Conservation (phyloP, 2,797 vertebrate genomes). For the Arrhamphus sclerolepis region DNA sequence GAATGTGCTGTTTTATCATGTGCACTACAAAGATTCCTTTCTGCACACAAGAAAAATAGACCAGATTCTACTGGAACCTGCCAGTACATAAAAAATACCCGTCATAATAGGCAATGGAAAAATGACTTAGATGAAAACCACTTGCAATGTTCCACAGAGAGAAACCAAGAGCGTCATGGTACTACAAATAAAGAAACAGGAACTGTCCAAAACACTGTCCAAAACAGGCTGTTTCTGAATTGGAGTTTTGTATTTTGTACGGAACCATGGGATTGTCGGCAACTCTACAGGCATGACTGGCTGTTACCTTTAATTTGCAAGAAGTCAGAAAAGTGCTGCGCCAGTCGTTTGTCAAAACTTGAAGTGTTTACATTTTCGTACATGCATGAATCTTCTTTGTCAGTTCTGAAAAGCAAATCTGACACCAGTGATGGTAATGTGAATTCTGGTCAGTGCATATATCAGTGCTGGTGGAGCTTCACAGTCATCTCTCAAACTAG, state of each 20-base stretch:
- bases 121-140: slow-evolving; percentile 18
- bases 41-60: slow-evolving; percentile 9
- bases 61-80: slow-evolving; percentile 11
- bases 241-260: slow-evolving; percentile 16
- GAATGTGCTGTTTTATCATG: slow-evolving; percentile 30
- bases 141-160: slow-evolving; percentile 11
- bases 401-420: neutral
- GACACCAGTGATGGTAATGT: too few relatives aligned
- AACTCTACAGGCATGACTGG: slow-evolving; percentile 1
- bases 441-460: too few relatives aligned
- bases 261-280: slow-evolving; percentile 12
- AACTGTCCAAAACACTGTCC: slow-evolving; percentile 6
- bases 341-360: slow-evolving; percentile 21
- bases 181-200: slow-evolving; percentile 5
- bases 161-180: slow-evolving; percentile 5
- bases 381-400: neutral
- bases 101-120: slow-evolving; percentile 17
- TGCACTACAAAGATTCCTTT: slow-evolving; percentile 4
- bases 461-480: too few relatives aligned
- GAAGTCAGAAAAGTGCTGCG: slow-evolving; percentile 17
- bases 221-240: slow-evolving; percentile 16
- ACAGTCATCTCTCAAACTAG: too few relatives aligned
- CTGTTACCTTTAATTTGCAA: slow-evolving; percentile 6
- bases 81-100: slow-evolving; percentile 7
- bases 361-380: slow-evolving; percentile 14